Base-by-base conservation (phyloP, 2,888 invertebrate genomes). In the Lacanobia oleracea region DNA sequence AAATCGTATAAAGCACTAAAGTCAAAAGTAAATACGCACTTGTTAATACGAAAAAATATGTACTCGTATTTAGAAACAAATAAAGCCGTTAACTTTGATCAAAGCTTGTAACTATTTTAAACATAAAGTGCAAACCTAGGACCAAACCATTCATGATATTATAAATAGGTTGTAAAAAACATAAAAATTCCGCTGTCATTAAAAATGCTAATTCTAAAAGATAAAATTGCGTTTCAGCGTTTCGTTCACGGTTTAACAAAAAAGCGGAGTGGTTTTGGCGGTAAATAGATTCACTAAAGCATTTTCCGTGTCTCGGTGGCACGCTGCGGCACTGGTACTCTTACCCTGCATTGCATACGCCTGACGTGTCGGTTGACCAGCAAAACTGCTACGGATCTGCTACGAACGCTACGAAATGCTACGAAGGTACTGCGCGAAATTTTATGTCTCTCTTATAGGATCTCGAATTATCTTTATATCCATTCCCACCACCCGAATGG, bases 221-320 rank as follows among this genome's bases (percentile, higher is more conserved):
- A 87, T 87, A 89, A 88, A 91, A 91, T 89, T 89, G 77, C 74
- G 65, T 81, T 80, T 73, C 78, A 77, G 74, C 75, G 77, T 88
- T 90, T 90, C 81, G 77, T 81, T 77, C 74, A 76, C 48, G 59
- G 75, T 74, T 79, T 83, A 85, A 88, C 91, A 92, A 93, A 92
- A 89, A 88, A 88, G 88, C 86, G 87, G 88, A 88, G 91, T 89
- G 90, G 91, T 92, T 93, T 91, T 87, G 86, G 91, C 80, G 89
- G 91, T 92, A 91, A 94, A 94, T 93, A 93, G 92, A 93, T 92
- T 90, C 91, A 88, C 93, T 94, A 94, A 92, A 94, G 91, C 94
- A 93, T 94, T 95, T 92, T 93, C 93, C 93, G 88, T 94, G 94
- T 95, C 88, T 87, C 88, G 83, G 88, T 84, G 87, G 88, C 79